These are phyloP conservation scores for Leuctra nigra DNA, from an alignment of 2,888 invertebrate species.

Conservation along the genomic window DNA sequence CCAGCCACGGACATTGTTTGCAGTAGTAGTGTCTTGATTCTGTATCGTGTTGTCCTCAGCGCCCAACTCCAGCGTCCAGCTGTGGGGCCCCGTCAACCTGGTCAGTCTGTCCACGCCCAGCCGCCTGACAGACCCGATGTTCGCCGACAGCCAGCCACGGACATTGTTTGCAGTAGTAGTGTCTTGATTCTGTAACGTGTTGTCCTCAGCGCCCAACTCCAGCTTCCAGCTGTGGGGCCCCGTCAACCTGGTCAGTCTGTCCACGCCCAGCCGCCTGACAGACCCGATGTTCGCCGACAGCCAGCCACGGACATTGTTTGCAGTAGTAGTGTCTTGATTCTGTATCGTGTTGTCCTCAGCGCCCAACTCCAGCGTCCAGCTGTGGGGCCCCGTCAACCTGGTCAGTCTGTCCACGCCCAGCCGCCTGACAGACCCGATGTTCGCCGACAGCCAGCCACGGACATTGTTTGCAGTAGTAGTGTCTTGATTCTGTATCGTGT, in stretches of 20 bases:
- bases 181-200: background rate
- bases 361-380: background rate
- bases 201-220: background rate
- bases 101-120: too few species aligned
- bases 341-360: too few species aligned
- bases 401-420: too few species aligned
- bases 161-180: background rate
- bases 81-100: slow-evolving; percentile 36
- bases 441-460: background rate
- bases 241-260: slow-evolving; percentile 37
- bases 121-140: too few species aligned
- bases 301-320: background rate
- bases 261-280: too few species aligned
- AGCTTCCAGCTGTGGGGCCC: slow-evolving; percentile 31
- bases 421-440: too few species aligned
- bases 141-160: background rate
- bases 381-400: slow-evolving; percentile 36
- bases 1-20: too few species aligned
- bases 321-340: too few species aligned
- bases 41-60: too few species aligned
- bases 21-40: too few species aligned
- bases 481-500: background rate
- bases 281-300: background rate
- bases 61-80: background rate
- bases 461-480: background rate